These are phyloP conservation scores for Plagodis pulveraria DNA, from an alignment of 2,888 invertebrate species.

Conservation along the genomic window DNA sequence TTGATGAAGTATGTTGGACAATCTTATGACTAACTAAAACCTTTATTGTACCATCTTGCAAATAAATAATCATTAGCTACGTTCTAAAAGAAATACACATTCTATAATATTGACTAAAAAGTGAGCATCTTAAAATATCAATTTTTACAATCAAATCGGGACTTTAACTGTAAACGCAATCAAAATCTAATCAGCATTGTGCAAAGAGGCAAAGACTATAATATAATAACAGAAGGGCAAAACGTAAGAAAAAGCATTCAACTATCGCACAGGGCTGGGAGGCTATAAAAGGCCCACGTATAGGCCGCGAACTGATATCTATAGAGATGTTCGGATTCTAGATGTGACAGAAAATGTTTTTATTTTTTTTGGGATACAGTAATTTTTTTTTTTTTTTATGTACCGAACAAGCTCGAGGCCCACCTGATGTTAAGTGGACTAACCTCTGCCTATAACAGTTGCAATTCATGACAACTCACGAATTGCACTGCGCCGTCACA, in stretches of 20 bases:
- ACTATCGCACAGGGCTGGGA: slow-evolving; percentile 28
- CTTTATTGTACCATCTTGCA: no score
- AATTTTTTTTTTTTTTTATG: no score
- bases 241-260: slow-evolving; percentile 29
- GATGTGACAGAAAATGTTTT: slow-evolving; percentile 9
- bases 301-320: slow-evolving; percentile 28
- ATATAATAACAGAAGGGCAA: slow-evolving; percentile 30
- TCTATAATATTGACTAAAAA: not conserved
- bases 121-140: not conserved
- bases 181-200: slow-evolving; percentile 29
- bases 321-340: slow-evolving; percentile 14
- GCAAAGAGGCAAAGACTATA: slow-evolving; percentile 28
- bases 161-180: slow-evolving; percentile 20
- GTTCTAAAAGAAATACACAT: no score
- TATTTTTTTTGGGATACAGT: not conserved
- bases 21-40: no score
- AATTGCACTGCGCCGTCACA: no score
- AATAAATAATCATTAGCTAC: no score
- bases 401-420: no score
- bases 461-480: no score
- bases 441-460: no score
- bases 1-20: no score
- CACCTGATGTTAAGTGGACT: no score
- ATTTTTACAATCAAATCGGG: slow-evolving; percentile 10
- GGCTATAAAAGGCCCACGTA: slow-evolving; percentile 31